Evolutionary conservation across 2,888 invertebrate genomes (phyloP).

Genomic region (Macrosoma leucophasiata): DNA sequence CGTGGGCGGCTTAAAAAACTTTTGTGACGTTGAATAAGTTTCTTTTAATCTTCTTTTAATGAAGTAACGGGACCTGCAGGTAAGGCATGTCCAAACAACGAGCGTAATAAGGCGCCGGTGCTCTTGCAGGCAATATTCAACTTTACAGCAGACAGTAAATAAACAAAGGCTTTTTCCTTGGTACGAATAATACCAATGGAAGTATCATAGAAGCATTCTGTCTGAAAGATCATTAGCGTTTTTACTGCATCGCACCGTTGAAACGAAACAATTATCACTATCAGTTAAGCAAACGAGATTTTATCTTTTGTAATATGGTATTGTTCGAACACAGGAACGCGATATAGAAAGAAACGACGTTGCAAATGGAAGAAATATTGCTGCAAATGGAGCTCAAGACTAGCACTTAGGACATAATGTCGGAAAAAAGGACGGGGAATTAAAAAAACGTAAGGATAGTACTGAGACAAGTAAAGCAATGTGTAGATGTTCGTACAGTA

Average conservation of each 20-base stretch:
- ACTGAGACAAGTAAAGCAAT: slow-evolving; percentile 39
- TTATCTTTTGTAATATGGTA: too few species aligned
- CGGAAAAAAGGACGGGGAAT: slow-evolving; percentile 36
- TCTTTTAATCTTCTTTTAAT: slow-evolving; percentile 62
- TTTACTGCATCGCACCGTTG: slow-evolving; percentile 26
- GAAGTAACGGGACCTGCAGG: slow-evolving; percentile 46
- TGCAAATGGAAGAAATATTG: slow-evolving; percentile 57
- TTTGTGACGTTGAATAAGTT: slow-evolving; percentile 45
- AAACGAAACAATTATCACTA: slow-evolving; percentile 30
- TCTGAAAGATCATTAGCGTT: slow-evolving; percentile 31
- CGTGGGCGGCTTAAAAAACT: slow-evolving; percentile 35
- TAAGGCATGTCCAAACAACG: slow-evolving; percentile 44
- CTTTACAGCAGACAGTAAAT: too few species aligned
- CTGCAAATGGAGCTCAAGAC: slow-evolving; percentile 45
- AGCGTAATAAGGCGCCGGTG: too few species aligned
- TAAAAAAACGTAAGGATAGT: slow-evolving; percentile 51
- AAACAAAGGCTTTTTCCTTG: too few species aligned
- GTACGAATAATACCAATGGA: too few species aligned
- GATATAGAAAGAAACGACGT: slow-evolving; percentile 48
- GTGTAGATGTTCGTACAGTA: slow-evolving; percentile 3
- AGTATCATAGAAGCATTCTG: too few species aligned
- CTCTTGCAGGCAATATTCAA: too few species aligned
- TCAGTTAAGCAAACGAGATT: slow-evolving; percentile 21
- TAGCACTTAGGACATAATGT: slow-evolving; percentile 52
- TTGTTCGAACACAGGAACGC: slow-evolving; percentile 18